Percentiles rank a stretch among this genome's conserved stretches.
These are phyloP conservation scores for Candidula unifasciata DNA, from an alignment of 2,888 invertebrate species.

Conservation along the genomic window DNA sequence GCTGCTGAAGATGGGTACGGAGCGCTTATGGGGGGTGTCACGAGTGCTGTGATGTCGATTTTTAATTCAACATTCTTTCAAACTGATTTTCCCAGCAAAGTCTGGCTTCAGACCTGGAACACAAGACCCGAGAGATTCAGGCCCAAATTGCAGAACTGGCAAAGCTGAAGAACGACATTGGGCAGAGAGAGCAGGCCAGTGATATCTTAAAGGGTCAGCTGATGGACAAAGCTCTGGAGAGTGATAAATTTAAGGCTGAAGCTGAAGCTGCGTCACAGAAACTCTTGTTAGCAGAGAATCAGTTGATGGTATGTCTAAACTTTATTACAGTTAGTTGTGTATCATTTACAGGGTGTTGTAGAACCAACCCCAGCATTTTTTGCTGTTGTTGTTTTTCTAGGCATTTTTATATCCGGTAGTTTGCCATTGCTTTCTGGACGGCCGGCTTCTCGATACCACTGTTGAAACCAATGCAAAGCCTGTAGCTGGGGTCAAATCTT, in stretches of 20 bases:
- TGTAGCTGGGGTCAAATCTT: too few relatives aligned
- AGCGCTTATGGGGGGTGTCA: too few relatives aligned
- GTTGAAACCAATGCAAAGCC: too few relatives aligned
- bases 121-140: slow-evolving; percentile 19
- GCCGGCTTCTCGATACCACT: too few relatives aligned
- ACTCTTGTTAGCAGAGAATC: slow-evolving; percentile 34
- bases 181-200: slow-evolving; percentile 47
- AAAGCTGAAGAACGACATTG: slow-evolving; percentile 38
- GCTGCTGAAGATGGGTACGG: too few relatives aligned
- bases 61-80: not conserved
- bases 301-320: slow-evolving; percentile 29
- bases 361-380: too few relatives aligned
- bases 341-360: too few relatives aligned
- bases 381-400: too few relatives aligned
- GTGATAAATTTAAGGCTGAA: slow-evolving; percentile 55
- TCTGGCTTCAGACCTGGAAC: slow-evolving; percentile 24
- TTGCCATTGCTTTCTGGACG: too few relatives aligned
- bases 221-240: slow-evolving; percentile 56
- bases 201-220: slow-evolving; percentile 49
- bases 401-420: too few relatives aligned
- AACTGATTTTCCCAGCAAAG: slow-evolving; percentile 29
- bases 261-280: slow-evolving; percentile 49
- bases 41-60: too few relatives aligned
- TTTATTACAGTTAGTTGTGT: too few relatives aligned
- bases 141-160: slow-evolving; percentile 9